Conservation (phyloP, 2,888 invertebrate species). For the Coelogynopora nodosa region DNA sequence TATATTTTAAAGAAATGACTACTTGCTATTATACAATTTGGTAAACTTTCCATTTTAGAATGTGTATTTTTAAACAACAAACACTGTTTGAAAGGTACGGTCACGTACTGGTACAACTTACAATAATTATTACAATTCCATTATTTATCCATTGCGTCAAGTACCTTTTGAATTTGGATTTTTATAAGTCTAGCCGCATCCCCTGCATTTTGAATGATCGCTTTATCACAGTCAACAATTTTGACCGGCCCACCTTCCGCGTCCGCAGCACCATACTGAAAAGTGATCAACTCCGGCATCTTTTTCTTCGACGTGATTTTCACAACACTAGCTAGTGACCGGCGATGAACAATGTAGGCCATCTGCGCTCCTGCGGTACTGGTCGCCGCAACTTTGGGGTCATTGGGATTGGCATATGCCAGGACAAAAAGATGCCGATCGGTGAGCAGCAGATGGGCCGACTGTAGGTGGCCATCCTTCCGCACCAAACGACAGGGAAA, state of each 20-base stretch:
- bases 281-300: conserved; percentile 90
- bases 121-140: too few species aligned
- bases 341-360: conserved; percentile 78
- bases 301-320: conserved; percentile 94
- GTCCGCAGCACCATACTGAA: conserved; percentile 74
- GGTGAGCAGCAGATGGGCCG: conserved; percentile 77
- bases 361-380: conserved; percentile 71
- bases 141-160: conserved; percentile 51
- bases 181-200: conserved; percentile 84
- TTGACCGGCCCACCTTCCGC: conserved; percentile 65
- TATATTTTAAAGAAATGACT: too few species aligned
- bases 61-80: too few species aligned
- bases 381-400: conserved; percentile 64
- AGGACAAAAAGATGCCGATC: conserved; percentile 79
- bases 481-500: conserved; percentile 84
- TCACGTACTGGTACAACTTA: too few species aligned
- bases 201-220: conserved; percentile 83
- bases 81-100: too few species aligned
- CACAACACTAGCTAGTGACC: conserved; percentile 83
- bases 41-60: too few species aligned
- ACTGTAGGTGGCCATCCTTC: conserved; percentile 80
- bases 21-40: too few species aligned
- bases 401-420: too few species aligned
- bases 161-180: conserved; percentile 73
- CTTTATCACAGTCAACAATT: conserved; percentile 82